A percentile compares a stretch with the other conserved stretches of the same genome.
phyloP scores from a whole-genome alignment of 2,113 vertebrate species.

The Lynx canadensis region DNA sequence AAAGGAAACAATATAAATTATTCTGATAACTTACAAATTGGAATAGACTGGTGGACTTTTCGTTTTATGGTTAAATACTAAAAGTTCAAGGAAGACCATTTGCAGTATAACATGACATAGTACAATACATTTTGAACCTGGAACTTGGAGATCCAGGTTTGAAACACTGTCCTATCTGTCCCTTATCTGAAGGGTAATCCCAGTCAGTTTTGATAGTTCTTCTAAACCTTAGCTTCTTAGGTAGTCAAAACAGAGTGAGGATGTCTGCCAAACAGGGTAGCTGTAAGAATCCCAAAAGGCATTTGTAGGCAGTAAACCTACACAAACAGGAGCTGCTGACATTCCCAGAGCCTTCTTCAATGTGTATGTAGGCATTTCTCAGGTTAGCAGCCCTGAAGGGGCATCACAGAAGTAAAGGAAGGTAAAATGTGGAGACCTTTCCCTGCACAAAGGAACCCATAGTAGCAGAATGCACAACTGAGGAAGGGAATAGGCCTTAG shows the following conservation, averaged over 20 bases:
- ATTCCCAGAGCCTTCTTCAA: not conserved
- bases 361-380: not conserved
- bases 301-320: not conserved
- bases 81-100: constrained; percentile 45
- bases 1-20: not conserved
- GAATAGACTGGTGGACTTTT: constrained; percentile 32
- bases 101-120: not conserved
- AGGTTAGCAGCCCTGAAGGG: too few relatives aligned
- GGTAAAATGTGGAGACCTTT: not conserved
- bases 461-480: not conserved
- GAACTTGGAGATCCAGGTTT: not conserved
- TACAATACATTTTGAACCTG: not conserved
- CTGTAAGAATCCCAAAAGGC: not conserved
- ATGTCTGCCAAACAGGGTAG: not conserved
- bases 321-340: not conserved
- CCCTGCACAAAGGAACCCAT: not conserved
- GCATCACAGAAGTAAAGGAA: not conserved
- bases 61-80: constrained; percentile 27
- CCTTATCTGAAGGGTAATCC: not conserved
- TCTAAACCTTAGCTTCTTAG: not conserved
- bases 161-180: not conserved
- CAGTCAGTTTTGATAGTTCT: not conserved
- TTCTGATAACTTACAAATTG: constrained; percentile 17
- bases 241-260: not conserved
- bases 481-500: not conserved